These are phyloP conservation scores for Benthosema pterotum DNA, from an alignment of 2,797 vertebrate species.

Conservation along the genomic window DNA sequence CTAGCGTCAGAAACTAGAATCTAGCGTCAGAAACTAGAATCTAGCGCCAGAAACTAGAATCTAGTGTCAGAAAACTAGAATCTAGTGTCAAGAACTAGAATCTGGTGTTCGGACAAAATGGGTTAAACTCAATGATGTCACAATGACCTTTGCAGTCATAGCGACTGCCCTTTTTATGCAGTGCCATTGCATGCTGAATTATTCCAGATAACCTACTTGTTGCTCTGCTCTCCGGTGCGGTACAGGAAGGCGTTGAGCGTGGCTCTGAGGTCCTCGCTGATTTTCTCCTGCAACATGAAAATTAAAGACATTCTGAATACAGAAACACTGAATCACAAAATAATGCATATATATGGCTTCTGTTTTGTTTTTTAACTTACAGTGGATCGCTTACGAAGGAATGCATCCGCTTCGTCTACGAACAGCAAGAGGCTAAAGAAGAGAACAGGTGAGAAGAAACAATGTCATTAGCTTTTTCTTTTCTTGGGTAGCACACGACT, in stretches of 20 bases:
- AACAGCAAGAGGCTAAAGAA: conserved; percentile 84
- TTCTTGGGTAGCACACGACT: conserved; percentile 11
- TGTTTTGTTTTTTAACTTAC: conserved; percentile 78
- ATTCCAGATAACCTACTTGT: conserved; percentile 80
- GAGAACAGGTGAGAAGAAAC: conserved; percentile 40
- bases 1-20: too few species aligned
- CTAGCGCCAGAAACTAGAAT: too few species aligned
- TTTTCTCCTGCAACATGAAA: conserved; percentile 82
- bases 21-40: too few species aligned
- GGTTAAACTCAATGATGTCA: too few species aligned
- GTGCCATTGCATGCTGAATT: conserved; percentile 34
- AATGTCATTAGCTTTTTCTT: conserved; percentile 9
- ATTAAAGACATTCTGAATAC: conserved; percentile 57
- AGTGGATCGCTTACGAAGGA: conserved; percentile 86
- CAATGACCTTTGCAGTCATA: conserved; percentile 46
- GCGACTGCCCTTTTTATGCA: conserved; percentile 43
- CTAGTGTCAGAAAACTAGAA: too few species aligned
- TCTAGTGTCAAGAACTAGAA: too few species aligned
- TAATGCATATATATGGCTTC: conserved; percentile 35
- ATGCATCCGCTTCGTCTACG: conserved; percentile 88
- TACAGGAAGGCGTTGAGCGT: conserved; percentile 89
- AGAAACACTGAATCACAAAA: conserved; percentile 35
- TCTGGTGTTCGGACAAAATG: too few species aligned
- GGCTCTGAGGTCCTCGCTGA: conserved; percentile 89
- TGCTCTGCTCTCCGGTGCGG: conserved; percentile 88